Percentiles rank a stretch among this genome's conserved stretches.
Conservation (phyloP, 2,888 invertebrate genomes). For the Drosophila paranaensis region DNA sequence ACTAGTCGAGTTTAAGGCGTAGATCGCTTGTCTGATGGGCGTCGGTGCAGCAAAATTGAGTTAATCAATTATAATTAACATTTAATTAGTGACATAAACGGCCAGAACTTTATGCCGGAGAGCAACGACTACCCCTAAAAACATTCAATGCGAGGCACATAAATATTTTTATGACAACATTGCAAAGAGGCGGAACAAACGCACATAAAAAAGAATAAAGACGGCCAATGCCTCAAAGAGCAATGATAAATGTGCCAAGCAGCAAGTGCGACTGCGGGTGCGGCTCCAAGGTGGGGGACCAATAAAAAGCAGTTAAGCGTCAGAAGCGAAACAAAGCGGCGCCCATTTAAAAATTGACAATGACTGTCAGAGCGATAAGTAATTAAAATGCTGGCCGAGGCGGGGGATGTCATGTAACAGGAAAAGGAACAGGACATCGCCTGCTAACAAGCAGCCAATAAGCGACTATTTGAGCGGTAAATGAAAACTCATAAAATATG, state of each 20-base stretch:
- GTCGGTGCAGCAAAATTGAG: constrained; percentile 12
- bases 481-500: constrained; percentile 63
- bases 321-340: constrained; percentile 50
- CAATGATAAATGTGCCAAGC: constrained; percentile 34
- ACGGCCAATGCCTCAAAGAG: constrained; percentile 15
- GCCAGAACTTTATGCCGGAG: constrained; percentile 28
- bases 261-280: constrained; percentile 9
- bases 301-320: constrained; percentile 70
- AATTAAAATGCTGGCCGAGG: constrained; percentile 54
- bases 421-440: constrained; percentile 28
- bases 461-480: constrained; percentile 46
- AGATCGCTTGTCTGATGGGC: background rate
- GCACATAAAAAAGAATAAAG: constrained; percentile 29
- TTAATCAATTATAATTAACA: constrained; percentile 50
- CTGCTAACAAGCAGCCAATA: constrained; percentile 58
- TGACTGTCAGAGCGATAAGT: constrained; percentile 64
- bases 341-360: constrained; percentile 70
- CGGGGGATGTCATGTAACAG: background rate
- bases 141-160: constrained; percentile 54
- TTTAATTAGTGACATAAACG: constrained; percentile 56
- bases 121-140: constrained; percentile 40
- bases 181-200: constrained; percentile 46
- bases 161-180: constrained; percentile 69
- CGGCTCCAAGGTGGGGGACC: constrained; percentile 27
- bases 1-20: constrained; percentile 1